Base-by-base conservation (phyloP, 2,888 invertebrate genomes). In the Therioaphis trifolii region DNA sequence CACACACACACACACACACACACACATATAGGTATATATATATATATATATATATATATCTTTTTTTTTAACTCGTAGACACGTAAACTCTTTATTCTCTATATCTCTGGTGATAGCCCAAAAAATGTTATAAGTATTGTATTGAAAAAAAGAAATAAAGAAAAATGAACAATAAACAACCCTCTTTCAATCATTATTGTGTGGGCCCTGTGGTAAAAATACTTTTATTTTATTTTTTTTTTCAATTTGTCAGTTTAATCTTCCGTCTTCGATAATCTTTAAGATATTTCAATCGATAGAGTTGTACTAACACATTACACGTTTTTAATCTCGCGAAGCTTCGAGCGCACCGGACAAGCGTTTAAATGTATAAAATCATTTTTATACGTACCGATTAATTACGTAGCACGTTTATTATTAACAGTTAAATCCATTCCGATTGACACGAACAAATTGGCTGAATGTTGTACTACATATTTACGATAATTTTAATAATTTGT, bases 111-210 rank as follows among this genome's bases (percentile, higher is more conserved):
- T n/a, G 27, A 66, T 29, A 21, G 61, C 52, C 35, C 58, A 69
- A 79, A 69, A n/a, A 69, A 79, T 40, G 18, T 27, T 52, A 55
- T 43, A 35, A 35, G 35, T 35, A 58, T 35, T 79, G 43, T 43
- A n/a, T 79, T 69, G 14, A 3, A 15, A 27, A 66, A 43, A n/a
- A 52, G 2, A n/a, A 52, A 35, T 35, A 35, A 18, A 66, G 21
- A 46, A 66, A 80, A 24, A 21, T 29, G 71, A 71, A 80, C 46
- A 58, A 80, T 46, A 72, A n/a, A 61, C 58, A 21, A 80, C 80
- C 80, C 71, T 80, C 61, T 46, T 61, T 46, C 14, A n/a, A 61
- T 46, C 80, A 21, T 61, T 72, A 46, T 72, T 15, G 5, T 3
- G n/a, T 21, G 29, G 24, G 29, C 46, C 35, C 71, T 15, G n/a